These are phyloP conservation scores for Rotaria socialis DNA, from an alignment of 2,888 invertebrate species.

Conservation along the genomic window DNA sequence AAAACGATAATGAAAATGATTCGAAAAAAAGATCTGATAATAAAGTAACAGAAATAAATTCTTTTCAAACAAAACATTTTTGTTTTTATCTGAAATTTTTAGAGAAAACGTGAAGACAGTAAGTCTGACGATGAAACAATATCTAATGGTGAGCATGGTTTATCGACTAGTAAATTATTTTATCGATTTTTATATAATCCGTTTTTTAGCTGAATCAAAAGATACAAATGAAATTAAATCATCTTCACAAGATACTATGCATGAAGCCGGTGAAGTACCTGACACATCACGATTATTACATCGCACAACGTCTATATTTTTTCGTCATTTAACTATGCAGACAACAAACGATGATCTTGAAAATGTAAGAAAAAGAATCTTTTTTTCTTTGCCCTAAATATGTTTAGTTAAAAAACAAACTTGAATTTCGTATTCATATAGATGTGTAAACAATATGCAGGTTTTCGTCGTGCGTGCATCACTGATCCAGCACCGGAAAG, in stretches of 20 bases:
- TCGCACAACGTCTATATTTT: conserved; percentile 90
- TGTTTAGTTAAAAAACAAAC: too few relatives aligned
- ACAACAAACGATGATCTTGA: conserved; percentile 95
- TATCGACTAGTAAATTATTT: neutral
- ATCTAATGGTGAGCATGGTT: conserved; percentile 49
- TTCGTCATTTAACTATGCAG: conserved; percentile 87
- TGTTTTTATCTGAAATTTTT: conserved; percentile 11
- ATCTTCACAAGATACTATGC: conserved; percentile 47
- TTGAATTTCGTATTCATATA: conserved; percentile 53
- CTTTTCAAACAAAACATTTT: neutral
- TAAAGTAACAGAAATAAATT: neutral
- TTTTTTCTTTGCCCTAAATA: too few relatives aligned
- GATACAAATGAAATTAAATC: conserved; percentile 47
- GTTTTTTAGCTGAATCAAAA: conserved; percentile 23
- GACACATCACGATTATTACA: conserved; percentile 67
- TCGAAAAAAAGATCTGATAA: neutral
- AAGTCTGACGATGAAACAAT: conserved; percentile 37
- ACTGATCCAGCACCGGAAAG: conserved; percentile 94
- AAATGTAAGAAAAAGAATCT: conserved; percentile 65
- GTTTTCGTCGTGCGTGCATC: conserved; percentile 86
- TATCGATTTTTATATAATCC: neutral
- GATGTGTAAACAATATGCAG: conserved; percentile 84
- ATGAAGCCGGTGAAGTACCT: conserved; percentile 49
- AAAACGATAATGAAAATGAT: neutral
- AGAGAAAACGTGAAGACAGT: conserved; percentile 48